Percentiles rank a stretch among this genome's conserved stretches.
Evolutionary conservation across 2,888 invertebrate genomes (phyloP).

Genomic region (Drosophila parthenogenetica): DNA sequence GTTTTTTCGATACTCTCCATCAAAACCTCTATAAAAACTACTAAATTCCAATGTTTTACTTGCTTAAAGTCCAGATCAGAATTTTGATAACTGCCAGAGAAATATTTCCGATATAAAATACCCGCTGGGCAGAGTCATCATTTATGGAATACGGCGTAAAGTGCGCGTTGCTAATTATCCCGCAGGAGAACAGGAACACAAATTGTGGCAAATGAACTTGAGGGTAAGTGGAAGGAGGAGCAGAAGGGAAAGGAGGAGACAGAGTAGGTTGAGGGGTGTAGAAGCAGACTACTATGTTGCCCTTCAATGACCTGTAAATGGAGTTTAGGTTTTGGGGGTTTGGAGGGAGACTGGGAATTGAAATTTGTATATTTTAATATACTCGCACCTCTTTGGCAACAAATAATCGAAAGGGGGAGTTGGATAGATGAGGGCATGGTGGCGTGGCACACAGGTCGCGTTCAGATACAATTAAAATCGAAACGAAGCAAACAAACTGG

Average conservation of each 20-base stretch:
- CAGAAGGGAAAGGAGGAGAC: neutral
- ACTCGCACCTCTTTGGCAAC: constrained; percentile 58
- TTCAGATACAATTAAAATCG: constrained; percentile 74
- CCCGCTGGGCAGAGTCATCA: constrained; percentile 7
- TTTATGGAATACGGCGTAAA: neutral
- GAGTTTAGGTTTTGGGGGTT: constrained; percentile 3
- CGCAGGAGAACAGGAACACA: constrained; percentile 7
- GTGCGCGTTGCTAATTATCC: constrained; percentile 15
- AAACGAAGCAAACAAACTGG: constrained; percentile 57
- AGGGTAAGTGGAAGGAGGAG: neutral
- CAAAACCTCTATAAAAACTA: too few species aligned
- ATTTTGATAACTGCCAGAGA: neutral
- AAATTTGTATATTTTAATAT: constrained; percentile 60
- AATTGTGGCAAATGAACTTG: constrained; percentile 7
- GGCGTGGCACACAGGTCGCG: constrained; percentile 21
- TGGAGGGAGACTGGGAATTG: neutral
- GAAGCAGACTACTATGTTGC: constrained; percentile 24
- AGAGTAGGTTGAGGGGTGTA: neutral
- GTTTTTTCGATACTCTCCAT: too few species aligned
- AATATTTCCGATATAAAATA: neutral
- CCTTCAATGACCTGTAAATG: constrained; percentile 62
- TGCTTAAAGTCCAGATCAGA: too few species aligned
- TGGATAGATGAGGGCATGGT: neutral
- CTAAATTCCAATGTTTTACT: too few species aligned
- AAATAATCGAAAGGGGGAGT: constrained; percentile 3